Evolutionary conservation across 2,797 vertebrate species (phyloP).

Genomic region (Sebastes matsubarae): DNA sequence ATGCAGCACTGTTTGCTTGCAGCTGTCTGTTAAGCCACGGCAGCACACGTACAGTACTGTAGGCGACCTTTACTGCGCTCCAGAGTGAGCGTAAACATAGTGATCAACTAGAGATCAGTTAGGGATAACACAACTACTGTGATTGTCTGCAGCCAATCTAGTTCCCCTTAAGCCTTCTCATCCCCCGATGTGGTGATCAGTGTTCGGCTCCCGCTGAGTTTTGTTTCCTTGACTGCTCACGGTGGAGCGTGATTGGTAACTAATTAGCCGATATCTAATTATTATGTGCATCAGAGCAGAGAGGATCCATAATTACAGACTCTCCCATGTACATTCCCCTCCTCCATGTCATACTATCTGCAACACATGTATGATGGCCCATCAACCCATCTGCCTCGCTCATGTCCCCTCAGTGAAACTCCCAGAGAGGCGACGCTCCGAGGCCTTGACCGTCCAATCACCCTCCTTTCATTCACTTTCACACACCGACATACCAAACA

Average conservation of each 20-base stretch:
- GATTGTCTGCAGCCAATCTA: constrained; percentile 16
- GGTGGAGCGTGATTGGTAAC: constrained; percentile 46
- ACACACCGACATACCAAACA: constrained; percentile 46
- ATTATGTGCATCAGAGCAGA: constrained; percentile 61
- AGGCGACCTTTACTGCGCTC: constrained; percentile 39
- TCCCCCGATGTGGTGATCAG: constrained; percentile 40
- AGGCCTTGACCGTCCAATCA: constrained; percentile 76
- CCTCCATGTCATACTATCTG: not conserved
- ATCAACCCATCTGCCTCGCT: constrained; percentile 30
- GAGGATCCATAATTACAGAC: constrained; percentile 50
- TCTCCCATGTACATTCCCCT: not conserved
- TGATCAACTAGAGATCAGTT: constrained; percentile 50
- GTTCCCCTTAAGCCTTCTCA: constrained; percentile 30
- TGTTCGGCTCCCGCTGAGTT: constrained; percentile 43
- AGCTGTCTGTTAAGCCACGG: constrained; percentile 30
- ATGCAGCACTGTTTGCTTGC: constrained; percentile 43
- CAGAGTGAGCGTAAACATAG: constrained; percentile 38
- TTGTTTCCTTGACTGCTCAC: constrained; percentile 54
- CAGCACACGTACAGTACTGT: constrained; percentile 23
- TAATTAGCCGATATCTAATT: constrained; percentile 66
- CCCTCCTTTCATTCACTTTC: constrained; percentile 67
- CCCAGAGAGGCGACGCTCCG: constrained; percentile 62
- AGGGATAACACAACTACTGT: constrained; percentile 22
- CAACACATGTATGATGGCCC: constrained; percentile 25
- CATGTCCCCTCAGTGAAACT: constrained; percentile 66